A percentile compares a stretch with the other conserved stretches of the same genome.
Evolutionary conservation across 2,797 vertebrate species (phyloP).

Genomic region (Poecilia velifera): DNA sequence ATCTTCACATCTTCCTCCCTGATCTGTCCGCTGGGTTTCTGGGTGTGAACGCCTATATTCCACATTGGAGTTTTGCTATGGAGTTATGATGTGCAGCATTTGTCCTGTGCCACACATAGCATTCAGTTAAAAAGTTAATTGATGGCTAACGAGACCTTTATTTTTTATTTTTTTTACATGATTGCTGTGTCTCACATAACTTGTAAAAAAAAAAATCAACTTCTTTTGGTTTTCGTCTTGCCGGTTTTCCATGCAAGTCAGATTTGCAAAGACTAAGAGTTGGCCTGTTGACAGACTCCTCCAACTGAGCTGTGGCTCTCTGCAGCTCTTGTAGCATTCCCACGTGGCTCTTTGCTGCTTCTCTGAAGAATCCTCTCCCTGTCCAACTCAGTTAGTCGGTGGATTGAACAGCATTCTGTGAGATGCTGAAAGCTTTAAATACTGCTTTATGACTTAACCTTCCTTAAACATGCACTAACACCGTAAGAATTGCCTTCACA

Average conservation of each 20-base stretch:
- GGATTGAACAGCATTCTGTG: neutral
- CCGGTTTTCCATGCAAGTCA: neutral
- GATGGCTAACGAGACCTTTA: neutral
- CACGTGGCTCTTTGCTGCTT: neutral
- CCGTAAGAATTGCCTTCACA: neutral
- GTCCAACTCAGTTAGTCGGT: neutral
- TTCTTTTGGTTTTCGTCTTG: neutral
- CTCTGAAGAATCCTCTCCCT: neutral
- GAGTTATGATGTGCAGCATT: neutral
- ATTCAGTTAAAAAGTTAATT: neutral
- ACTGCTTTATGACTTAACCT: neutral
- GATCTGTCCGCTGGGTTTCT: no score
- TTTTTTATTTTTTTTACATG: neutral
- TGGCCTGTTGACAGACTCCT: neutral
- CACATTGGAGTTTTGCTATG: no score
- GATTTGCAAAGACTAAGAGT: neutral
- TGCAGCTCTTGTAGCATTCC: neutral
- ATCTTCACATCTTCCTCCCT: no score
- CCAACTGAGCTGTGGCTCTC: neutral
- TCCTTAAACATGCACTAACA: neutral
- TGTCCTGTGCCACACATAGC: neutral
- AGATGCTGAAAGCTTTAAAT: neutral
- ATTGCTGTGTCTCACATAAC: neutral
- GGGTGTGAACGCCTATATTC: no score
- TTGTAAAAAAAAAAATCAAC: neutral